These are phyloP conservation scores for Metallyticus violacea DNA, from an alignment of 2,888 invertebrate genomes.

Conservation along the genomic window DNA sequence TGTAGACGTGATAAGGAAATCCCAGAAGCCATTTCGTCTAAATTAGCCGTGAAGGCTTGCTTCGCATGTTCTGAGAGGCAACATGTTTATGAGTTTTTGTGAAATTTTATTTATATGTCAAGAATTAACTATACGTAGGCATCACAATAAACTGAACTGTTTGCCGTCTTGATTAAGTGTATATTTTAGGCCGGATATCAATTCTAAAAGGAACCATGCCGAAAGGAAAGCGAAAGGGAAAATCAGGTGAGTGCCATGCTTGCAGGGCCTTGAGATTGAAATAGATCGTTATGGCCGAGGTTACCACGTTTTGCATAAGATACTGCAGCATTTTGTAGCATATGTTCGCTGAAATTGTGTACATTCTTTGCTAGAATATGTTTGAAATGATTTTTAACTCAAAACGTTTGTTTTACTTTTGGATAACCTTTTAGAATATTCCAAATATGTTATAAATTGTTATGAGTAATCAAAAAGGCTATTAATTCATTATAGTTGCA, in stretches of 20 bases:
- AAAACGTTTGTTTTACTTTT: background rate
- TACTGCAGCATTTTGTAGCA: background rate
- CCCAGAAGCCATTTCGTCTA: constrained; percentile 6
- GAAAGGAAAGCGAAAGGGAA: constrained; percentile 74
- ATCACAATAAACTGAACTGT: constrained; percentile 70
- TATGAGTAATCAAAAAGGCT: too few relatives aligned
- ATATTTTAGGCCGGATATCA: constrained; percentile 56
- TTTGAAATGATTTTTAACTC: background rate
- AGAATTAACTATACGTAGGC: constrained; percentile 66
- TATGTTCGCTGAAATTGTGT: background rate
- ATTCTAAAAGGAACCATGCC: constrained; percentile 58
- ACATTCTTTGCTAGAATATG: background rate
- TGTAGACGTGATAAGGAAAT: background rate
- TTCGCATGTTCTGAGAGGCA: constrained; percentile 38
- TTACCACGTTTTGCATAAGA: background rate
- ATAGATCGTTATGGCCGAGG: constrained; percentile 4
- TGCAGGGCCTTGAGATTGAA: constrained; percentile 35
- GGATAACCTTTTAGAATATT: background rate
- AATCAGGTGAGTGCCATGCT: constrained; percentile 59
- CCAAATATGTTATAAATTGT: background rate
- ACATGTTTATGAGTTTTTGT: constrained; percentile 75
- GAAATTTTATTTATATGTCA: constrained; percentile 67
- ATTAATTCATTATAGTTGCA: too few relatives aligned
- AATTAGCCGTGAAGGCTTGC: constrained; percentile 24
- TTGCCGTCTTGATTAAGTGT: constrained; percentile 75